Conservation (phyloP, 2,888 invertebrate species). For the Stenotaenia linearis region DNA sequence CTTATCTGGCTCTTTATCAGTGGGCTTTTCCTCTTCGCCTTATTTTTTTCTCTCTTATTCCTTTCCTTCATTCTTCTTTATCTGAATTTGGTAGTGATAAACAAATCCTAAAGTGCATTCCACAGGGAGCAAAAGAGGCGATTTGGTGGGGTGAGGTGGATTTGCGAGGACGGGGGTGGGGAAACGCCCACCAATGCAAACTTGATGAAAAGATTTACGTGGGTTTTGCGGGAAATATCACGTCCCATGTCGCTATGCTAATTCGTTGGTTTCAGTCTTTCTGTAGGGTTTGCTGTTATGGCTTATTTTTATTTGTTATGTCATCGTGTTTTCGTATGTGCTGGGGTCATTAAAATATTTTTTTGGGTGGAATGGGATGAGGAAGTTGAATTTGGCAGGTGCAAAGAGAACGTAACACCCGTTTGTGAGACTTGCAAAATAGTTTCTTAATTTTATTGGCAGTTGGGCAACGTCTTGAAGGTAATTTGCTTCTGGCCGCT, state of each 20-base stretch:
- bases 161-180: neutral
- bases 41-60: conserved; percentile 11
- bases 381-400: neutral
- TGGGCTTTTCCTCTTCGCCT: conserved; percentile 24
- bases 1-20: conserved; percentile 33
- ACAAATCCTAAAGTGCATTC: conserved; percentile 34
- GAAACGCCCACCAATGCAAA: neutral
- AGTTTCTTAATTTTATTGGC: conserved; percentile 14
- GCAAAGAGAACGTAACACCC: neutral
- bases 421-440: neutral
- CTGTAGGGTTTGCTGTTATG: too few species aligned
- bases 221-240: neutral
- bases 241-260: neutral
- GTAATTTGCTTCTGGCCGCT: conserved; percentile 8
- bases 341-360: neutral
- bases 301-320: too few species aligned
- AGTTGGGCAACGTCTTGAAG: conserved; percentile 1
- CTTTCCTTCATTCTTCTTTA: conserved; percentile 29
- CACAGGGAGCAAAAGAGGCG: conserved; percentile 2
- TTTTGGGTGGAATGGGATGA: too few species aligned
- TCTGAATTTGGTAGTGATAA: conserved; percentile 31
- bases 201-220: conserved; percentile 1
- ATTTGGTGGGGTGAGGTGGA: conserved; percentile 17
- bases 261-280: neutral
- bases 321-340: neutral